Percentiles rank a stretch among this genome's conserved stretches.
phyloP scores from a whole-genome alignment of 2,797 vertebrate species.

The Novumbra hubbsi region DNA sequence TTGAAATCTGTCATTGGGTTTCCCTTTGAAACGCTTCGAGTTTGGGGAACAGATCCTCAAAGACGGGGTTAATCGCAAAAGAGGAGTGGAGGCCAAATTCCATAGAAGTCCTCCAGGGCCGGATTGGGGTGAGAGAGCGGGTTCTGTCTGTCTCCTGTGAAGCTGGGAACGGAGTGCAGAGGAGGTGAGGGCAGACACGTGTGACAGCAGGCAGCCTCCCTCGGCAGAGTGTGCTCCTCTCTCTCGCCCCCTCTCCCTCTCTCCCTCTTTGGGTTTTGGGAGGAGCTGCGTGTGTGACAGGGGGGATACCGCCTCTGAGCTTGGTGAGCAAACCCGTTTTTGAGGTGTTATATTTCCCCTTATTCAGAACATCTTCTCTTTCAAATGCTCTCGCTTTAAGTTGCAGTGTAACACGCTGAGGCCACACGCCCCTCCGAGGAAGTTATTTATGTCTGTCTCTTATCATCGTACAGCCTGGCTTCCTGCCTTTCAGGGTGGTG shows the following conservation, averaged over 20 bases:
- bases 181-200: conserved; percentile 1
- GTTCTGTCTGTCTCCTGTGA: conserved; percentile 3
- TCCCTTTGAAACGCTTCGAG: neutral
- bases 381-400: neutral
- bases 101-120: neutral
- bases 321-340: neutral
- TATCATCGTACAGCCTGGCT: neutral
- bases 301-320: conserved; percentile 3
- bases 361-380: neutral
- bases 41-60: neutral
- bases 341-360: conserved; percentile 8
- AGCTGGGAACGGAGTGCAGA: neutral
- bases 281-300: conserved; percentile 10
- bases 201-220: neutral
- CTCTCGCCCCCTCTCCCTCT: conserved; percentile 9
- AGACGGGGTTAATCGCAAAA: neutral
- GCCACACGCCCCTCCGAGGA: neutral
- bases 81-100: neutral
- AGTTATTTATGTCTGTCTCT: neutral
- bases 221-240: conserved; percentile 5
- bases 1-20: neutral
- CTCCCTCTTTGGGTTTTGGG: conserved; percentile 11
- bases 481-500: conserved; percentile 15
- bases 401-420: neutral
- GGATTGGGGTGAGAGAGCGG: neutral